Evolutionary conservation across 2,888 invertebrate genomes (phyloP), one percentile per base, ranked within the genome.

Genomic region (Drosophila buzzatii): DNA sequence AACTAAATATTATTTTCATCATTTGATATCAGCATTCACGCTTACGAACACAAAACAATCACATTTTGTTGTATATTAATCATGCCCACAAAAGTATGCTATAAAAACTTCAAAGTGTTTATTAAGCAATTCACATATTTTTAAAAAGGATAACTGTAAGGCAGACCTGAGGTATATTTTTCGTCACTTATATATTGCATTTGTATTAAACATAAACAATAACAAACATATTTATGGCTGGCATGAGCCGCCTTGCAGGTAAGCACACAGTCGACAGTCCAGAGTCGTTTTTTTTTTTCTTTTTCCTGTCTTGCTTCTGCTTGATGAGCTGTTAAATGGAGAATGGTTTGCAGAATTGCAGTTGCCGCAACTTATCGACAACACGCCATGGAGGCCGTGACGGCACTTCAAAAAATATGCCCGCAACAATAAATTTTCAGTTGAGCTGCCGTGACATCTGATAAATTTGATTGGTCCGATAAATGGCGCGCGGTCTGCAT

Each of bases 291-390:
- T 20, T 44, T 44, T 6, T n/a, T n/a, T n/a, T 44, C 12, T 6
- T 3, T 53, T 49, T 57, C 42, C 52, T 33, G 20, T 37, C 56
- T 67, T 63, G 39, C 55, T 66, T 47, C 47, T 72, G 71, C 66
- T 72, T 76, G 81, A 85, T 85, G 77, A 76, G 75, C 83, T 83
- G 88, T 81, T 88, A 85, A 83, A 83, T 79, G 73, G 59, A 44
- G 51, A 53, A 69, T 61, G 51, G 33, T 55, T 27, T 27, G 27
- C 27, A 27, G 58, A 49, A 47, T 37, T 68, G 52, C 27, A 56
- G 57, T 51, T 70, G 47, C 31, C 56, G 39, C 55, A 75, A 68
- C 47, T 53, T 71, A 62, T 79, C 77, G 86, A 72, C 76, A 63
- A 44, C 64, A 82, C 84, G 79, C 81, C 68, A 81, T 71, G 58